phyloP scores from a whole-genome alignment of 1,140 invertebrate genomes.

The Nephila pilipes region DNA sequence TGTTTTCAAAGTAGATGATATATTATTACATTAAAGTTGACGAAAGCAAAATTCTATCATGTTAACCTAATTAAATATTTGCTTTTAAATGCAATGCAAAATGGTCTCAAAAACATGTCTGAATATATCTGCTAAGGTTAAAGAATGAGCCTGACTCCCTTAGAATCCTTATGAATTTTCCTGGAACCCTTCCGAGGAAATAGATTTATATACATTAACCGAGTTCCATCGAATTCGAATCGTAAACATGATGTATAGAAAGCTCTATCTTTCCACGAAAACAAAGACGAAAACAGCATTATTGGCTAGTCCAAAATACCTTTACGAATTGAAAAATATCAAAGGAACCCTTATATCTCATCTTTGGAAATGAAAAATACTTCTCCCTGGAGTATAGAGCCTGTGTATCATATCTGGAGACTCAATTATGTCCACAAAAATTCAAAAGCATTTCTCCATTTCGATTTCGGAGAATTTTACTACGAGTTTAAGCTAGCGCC shows the following conservation, averaged over 20 bases:
- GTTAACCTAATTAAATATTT: too few species aligned
- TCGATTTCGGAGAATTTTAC: neutral
- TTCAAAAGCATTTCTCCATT: slow-evolving; percentile 3
- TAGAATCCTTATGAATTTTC: too few species aligned
- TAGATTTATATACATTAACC: too few species aligned
- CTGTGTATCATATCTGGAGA: neutral
- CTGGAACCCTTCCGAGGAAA: too few species aligned
- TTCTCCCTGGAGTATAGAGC: neutral
- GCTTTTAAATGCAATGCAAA: too few species aligned
- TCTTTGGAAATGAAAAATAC: neutral
- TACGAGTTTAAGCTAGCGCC: slow-evolving; percentile 14
- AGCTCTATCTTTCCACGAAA: neutral
- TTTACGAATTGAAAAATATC: neutral
- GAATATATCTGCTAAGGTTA: too few species aligned
- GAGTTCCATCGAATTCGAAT: too few species aligned
- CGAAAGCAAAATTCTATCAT: too few species aligned
- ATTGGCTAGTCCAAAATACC: neutral
- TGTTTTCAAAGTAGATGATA: too few species aligned
- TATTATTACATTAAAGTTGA: too few species aligned
- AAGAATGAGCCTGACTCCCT: too few species aligned
- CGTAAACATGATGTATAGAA: neutral
- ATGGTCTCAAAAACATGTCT: too few species aligned
- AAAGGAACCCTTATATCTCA: neutral
- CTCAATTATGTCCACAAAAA: neutral
- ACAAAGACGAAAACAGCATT: neutral